Evolutionary conservation across 1,140 invertebrate species (phyloP).

Genomic region (Papilio machaon): DNA sequence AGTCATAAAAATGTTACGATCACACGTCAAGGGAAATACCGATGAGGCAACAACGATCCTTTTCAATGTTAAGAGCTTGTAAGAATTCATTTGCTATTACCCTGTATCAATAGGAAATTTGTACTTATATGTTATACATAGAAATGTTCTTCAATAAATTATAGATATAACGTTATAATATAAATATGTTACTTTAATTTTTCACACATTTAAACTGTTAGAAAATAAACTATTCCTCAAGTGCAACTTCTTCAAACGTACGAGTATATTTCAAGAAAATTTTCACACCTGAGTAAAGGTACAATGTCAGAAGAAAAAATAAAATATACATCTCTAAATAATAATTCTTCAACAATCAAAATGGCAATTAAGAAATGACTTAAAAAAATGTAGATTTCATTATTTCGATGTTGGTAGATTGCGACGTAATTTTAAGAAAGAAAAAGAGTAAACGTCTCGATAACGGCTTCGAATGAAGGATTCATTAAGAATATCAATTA

Average conservation of each 20-base stretch:
- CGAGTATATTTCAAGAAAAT: too few species aligned
- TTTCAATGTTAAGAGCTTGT: constrained; percentile 70
- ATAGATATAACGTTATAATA: too few species aligned
- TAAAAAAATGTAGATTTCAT: not conserved
- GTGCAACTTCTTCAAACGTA: too few species aligned
- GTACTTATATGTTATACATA: not conserved
- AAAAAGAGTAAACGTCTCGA: constrained; percentile 1
- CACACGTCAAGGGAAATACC: constrained; percentile 79
- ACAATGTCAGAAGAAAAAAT: too few species aligned
- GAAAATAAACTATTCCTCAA: too few species aligned
- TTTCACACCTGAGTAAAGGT: too few species aligned
- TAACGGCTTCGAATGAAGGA: not conserved
- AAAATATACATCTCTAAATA: too few species aligned
- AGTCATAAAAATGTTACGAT: constrained; percentile 79
- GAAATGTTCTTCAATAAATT: too few species aligned
- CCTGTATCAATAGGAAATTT: constrained; percentile 1
- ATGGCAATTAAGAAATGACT: not conserved
- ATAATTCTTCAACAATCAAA: too few species aligned
- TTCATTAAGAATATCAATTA: constrained; percentile 20
- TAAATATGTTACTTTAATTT: not conserved
- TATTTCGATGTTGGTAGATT: not conserved
- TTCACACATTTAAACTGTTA: not conserved
- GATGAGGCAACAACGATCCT: constrained; percentile 77
- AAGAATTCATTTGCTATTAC: constrained; percentile 69
- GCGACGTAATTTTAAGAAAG: constrained; percentile 6